These are phyloP conservation scores for Hymenopus coronatus DNA, from an alignment of 2,888 invertebrate species.

Conservation along the genomic window DNA sequence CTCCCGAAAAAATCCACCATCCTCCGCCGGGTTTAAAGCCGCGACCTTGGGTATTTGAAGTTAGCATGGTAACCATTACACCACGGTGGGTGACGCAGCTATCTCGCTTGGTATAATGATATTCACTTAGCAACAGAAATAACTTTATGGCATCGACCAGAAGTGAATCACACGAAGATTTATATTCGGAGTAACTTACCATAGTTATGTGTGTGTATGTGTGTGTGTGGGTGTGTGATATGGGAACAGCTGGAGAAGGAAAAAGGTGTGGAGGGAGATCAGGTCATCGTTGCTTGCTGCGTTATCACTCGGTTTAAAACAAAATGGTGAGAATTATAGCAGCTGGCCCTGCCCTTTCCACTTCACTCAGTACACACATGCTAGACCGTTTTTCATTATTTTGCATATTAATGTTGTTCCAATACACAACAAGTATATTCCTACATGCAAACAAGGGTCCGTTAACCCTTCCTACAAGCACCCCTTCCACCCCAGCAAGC, in stretches of 20 bases:
- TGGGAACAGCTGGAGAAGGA: not conserved
- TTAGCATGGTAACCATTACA: too few relatives aligned
- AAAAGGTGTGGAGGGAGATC: not conserved
- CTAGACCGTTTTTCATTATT: conserved; percentile 29
- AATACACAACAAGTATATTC: conserved; percentile 12
- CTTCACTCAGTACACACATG: not conserved
- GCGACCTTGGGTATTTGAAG: too few relatives aligned
- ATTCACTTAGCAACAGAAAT: too few relatives aligned
- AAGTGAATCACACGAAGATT: too few relatives aligned
- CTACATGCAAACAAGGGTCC: not conserved
- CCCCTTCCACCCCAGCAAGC: not conserved
- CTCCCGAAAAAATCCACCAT: too few relatives aligned
- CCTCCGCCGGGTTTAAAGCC: too few relatives aligned
- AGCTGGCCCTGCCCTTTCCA: not conserved
- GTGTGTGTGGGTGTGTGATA: not conserved
- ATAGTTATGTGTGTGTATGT: not conserved
- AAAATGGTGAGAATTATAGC: conserved; percentile 15
- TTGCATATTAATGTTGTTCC: conserved; percentile 30
- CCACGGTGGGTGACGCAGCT: too few relatives aligned
- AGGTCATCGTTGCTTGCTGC: not conserved
- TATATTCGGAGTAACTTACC: too few relatives aligned
- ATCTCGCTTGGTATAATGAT: too few relatives aligned
- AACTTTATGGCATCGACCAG: too few relatives aligned
- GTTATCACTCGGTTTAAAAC: conserved; percentile 14
- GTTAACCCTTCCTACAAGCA: not conserved